Conservation (phyloP, 2,888 invertebrate species). For the Himalopsyche tibetana region DNA sequence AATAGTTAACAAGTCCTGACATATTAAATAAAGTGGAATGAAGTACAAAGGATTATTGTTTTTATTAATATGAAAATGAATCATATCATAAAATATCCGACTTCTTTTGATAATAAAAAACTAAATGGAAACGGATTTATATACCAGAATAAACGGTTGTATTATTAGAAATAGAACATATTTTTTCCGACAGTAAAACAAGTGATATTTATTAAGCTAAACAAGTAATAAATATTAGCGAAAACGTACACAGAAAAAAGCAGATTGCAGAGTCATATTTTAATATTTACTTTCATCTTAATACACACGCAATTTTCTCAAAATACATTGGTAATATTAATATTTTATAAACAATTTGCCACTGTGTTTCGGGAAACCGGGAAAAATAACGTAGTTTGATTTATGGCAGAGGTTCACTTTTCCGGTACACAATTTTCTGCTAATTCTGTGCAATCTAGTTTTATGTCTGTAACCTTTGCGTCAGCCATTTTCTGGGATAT, state of each 20-base stretch:
- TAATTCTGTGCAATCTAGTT: constrained; percentile 63
- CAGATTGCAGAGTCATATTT: constrained; percentile 5
- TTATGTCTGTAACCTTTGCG: constrained; percentile 60
- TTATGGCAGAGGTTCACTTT: constrained; percentile 61
- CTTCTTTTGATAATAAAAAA: too few species aligned
- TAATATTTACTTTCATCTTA: constrained; percentile 29
- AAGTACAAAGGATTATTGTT: too few species aligned
- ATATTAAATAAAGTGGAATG: too few species aligned
- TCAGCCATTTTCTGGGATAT: constrained; percentile 61
- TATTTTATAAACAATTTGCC: constrained; percentile 38
- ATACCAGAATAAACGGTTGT: not conserved
- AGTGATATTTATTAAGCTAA: constrained; percentile 37
- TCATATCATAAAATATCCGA: too few species aligned
- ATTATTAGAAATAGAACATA: not conserved
- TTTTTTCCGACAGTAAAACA: not conserved
- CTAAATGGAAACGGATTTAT: too few species aligned
- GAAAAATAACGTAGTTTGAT: constrained; percentile 58
- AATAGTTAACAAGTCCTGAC: too few species aligned
- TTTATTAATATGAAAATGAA: too few species aligned
- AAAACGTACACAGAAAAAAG: not conserved
- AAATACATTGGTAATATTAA: constrained; percentile 13
- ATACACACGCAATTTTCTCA: constrained; percentile 37
- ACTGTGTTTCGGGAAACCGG: constrained; percentile 5
- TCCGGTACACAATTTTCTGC: constrained; percentile 62
- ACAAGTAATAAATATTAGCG: constrained; percentile 32